A percentile compares a stretch with the other conserved stretches of the same genome.
These are phyloP conservation scores for Calliphora vomitoria DNA, from an alignment of 2,888 invertebrate species.

Conservation along the genomic window DNA sequence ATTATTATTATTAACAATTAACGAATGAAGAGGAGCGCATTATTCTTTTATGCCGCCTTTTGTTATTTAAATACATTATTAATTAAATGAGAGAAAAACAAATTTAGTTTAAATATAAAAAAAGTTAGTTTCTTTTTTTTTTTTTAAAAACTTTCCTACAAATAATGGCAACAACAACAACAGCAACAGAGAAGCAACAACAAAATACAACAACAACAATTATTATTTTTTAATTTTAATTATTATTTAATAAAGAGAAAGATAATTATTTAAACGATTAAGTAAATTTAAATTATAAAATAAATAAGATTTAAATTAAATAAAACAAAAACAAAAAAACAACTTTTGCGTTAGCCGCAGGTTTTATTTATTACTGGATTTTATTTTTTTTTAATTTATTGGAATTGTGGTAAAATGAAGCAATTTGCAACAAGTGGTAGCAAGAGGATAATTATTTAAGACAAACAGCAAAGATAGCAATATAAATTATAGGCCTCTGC, in stretches of 20 bases:
- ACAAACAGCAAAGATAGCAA: too few relatives aligned
- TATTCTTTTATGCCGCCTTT: slow-evolving; percentile 74
- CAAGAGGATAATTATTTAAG: too few relatives aligned
- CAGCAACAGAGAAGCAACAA: slow-evolving; percentile 73
- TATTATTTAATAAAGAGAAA: slow-evolving; percentile 82
- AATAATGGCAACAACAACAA: slow-evolving; percentile 73
- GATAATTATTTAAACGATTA: slow-evolving; percentile 85
- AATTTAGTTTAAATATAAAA: slow-evolving; percentile 64
- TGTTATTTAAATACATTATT: slow-evolving; percentile 63
- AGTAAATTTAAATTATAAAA: slow-evolving; percentile 84
- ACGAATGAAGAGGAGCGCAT: slow-evolving; percentile 72
- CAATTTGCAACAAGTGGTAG: too few relatives aligned
- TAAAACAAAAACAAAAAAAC: slow-evolving; percentile 74
- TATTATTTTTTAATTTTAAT: slow-evolving; percentile 84
- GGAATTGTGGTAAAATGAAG: not conserved
- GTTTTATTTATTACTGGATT: not conserved
- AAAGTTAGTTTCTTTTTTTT: slow-evolving; percentile 64
- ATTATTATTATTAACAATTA: slow-evolving; percentile 43
- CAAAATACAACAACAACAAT: slow-evolving; percentile 77
- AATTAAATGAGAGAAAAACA: slow-evolving; percentile 52
- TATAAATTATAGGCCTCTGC: too few relatives aligned
- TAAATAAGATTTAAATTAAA: slow-evolving; percentile 81
- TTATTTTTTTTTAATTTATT: not conserved
- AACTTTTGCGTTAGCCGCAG: not conserved
- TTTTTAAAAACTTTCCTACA: slow-evolving; percentile 66